Evolutionary conservation across 2,797 vertebrate genomes (phyloP), one percentile per base, ranked within the genome.

Genomic region (Parauchenoglanis punctatus): DNA sequence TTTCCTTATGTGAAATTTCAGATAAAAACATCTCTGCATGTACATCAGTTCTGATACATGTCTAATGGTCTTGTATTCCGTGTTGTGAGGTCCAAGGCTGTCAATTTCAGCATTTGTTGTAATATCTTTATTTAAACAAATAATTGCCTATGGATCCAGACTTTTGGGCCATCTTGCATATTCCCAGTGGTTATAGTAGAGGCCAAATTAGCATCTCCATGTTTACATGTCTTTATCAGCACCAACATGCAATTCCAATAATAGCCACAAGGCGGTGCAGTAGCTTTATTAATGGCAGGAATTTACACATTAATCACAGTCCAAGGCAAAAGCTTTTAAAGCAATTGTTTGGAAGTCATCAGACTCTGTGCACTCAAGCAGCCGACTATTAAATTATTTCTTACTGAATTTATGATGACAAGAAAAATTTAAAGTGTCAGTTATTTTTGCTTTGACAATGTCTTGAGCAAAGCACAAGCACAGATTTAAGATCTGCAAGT

Each of bases 251-350:
- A 78, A 56, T 76, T 58, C 15, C 61, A 52, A n/a, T 70, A 59
- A 90, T 52, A 65, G 31, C 95, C 96, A 95, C 93, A 89, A 94
- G 95, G 93, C 92, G 96, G 95, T 93, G 94, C 92, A 90, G 92
- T 91, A 89, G 94, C 91, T 91, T 87, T 94, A 95, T 82, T 87
- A 91, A 61, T 91, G n/a, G 88, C 31, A 82, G 28, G 88, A 11
- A 31, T 87, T 35, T 70, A 46, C 28, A 63, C 87, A 89, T 93
- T 91, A 91, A 91, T 92, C 82, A 52, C 18, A 2, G 61, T 87
- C 89, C 90, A 93, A 92, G 70, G 90, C 87, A 87, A 91, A 86
- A 91, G 91, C 92, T 92, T 95, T 95, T 92, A 93, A 93, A 91
- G 87, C 89, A 90, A 92, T 93, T 93, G 92, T 87, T 61, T 91